A percentile compares a stretch with the other conserved stretches of the same genome.
These are phyloP conservation scores for Reticulitermes lucifugus DNA, from an alignment of 2,888 invertebrate species.

Conservation along the genomic window DNA sequence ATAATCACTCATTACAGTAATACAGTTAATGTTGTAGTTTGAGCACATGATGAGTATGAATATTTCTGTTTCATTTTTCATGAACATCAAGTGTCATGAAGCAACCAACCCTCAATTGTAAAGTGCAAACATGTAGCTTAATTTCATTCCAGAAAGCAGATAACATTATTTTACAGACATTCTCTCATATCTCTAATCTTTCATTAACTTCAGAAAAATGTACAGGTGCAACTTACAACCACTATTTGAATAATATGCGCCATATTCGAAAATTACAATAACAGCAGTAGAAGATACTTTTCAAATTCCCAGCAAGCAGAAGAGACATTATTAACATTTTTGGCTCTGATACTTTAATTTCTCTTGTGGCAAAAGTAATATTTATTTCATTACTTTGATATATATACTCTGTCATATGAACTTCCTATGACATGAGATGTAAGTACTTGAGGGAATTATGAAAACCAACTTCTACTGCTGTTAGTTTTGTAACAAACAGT, in stretches of 20 bases:
- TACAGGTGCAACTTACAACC: not conserved
- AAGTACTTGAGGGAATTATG: not conserved
- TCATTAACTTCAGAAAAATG: not conserved
- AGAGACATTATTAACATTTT: no score
- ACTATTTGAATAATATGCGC: not conserved
- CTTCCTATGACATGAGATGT: no score
- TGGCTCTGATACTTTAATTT: no score
- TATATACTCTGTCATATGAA: no score
- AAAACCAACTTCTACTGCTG: conserved; percentile 10
- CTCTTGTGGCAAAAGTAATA: no score
- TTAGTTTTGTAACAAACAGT: not conserved
- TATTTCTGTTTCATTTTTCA: not conserved
- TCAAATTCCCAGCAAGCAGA: not conserved
- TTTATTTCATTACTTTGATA: no score
- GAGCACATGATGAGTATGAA: not conserved
- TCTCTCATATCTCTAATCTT: not conserved
- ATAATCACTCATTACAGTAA: no score
- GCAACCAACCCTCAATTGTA: not conserved
- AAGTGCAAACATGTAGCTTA: not conserved
- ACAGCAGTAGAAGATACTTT: not conserved
- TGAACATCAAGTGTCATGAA: not conserved
- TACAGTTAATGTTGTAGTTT: not conserved
- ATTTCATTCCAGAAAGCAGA: not conserved
- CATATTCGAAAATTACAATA: not conserved
- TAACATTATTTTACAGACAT: not conserved